Conservation (phyloP, 2,113 vertebrate genomes). For the Galemys pyrenaicus region DNA sequence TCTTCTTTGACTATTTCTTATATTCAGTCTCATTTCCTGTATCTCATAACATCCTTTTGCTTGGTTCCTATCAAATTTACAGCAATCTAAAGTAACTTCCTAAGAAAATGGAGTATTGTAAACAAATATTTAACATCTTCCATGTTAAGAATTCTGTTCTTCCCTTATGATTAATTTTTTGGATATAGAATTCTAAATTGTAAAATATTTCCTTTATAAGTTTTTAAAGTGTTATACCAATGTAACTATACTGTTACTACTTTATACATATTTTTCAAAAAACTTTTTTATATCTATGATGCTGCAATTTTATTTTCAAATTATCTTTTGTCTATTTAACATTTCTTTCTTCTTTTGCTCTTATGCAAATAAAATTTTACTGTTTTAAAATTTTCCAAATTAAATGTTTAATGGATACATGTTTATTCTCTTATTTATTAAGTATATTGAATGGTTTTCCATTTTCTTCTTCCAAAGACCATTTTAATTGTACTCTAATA, state of each 20-base stretch:
- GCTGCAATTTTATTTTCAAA: background rate
- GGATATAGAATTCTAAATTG: background rate
- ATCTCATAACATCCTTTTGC: background rate
- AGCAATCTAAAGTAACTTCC: background rate
- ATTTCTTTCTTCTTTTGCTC: background rate
- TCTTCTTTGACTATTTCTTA: background rate
- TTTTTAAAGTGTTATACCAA: background rate
- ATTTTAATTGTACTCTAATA: slow-evolving; percentile 19
- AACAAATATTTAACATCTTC: background rate
- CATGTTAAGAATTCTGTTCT: background rate
- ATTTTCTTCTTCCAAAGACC: background rate
- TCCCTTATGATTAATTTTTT: background rate
- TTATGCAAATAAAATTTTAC: background rate
- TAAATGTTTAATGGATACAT: background rate
- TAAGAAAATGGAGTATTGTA: background rate
- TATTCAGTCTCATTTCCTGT: background rate
- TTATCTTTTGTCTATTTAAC: background rate
- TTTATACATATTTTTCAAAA: background rate
- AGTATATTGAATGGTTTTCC: background rate
- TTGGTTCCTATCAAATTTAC: background rate
- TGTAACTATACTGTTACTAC: background rate
- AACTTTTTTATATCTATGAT: background rate
- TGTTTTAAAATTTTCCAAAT: background rate
- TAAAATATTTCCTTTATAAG: background rate
- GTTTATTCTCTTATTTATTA: background rate